Evolutionary conservation across 2,113 vertebrate genomes (phyloP), one percentile per base, ranked within the genome.

Genomic region (Cichladusa arquata): DNA sequence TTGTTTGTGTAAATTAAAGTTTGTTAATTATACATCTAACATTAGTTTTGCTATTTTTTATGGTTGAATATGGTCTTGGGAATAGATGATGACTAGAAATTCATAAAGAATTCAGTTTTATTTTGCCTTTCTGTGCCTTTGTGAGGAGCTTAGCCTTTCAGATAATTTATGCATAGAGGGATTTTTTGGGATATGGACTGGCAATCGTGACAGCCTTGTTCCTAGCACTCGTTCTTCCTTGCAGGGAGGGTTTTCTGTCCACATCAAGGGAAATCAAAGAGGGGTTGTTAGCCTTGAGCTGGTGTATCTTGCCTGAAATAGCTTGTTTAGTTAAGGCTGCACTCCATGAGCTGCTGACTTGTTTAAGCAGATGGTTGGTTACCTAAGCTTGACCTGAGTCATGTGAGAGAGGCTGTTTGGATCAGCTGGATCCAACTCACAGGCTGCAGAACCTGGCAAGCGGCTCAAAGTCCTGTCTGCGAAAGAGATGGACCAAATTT

Each of bases 331-430:
- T 57, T 44, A 6, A 6, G 6, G 48, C 33, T 56, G 69, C 25
- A 3, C 15, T 13, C 18, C 0, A 1, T 5, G 34, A 22, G 61
- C 3, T 25, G 56, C 80, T 57, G 73, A 42, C 78, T 76, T 28
- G 47, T 56, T 64, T 2, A 10, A 76, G 86, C 88, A 95, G 61
- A 74, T 72, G 58, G 70, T 57, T 92, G 48, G 54, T 81, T 87
- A 90, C 85, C 94, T 74, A 44, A 74, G 83, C 81, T 23, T 81
- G 42, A 48, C 50, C 87, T 3, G 34, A 86, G 79, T 67, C 84
- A 50, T 5, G 42, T 38, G 70, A 76, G 86, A 38, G 47, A 53
- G 38, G 8, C 66, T 60, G 1, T 62, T 65, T 26, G 48, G 15
- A 24, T 72, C 80, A 42, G 51, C 66, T 57, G 45, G 25, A 28